A percentile compares a stretch with the other conserved stretches of the same genome.
These are phyloP conservation scores for Fragum whitleyi DNA, from an alignment of 2,888 invertebrate species.

Conservation along the genomic window DNA sequence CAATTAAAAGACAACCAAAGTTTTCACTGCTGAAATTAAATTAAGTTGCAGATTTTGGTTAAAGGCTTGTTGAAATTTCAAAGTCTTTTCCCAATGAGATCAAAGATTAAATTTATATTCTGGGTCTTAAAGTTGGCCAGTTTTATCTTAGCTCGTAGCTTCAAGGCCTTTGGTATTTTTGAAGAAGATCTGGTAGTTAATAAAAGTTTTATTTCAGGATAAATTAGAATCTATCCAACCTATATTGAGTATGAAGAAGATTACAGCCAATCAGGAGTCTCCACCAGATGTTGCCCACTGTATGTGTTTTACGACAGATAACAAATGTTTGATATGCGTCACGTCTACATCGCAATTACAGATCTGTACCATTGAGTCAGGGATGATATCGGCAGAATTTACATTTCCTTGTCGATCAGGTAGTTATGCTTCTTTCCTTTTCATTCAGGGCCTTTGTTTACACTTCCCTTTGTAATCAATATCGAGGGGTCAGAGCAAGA, in stretches of 20 bases:
- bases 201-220: constrained; percentile 36
- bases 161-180: too few relatives aligned
- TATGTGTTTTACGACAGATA: constrained; percentile 73
- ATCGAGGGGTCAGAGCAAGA: too few relatives aligned
- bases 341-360: constrained; percentile 73
- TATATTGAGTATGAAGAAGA: constrained; percentile 47
- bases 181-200: too few relatives aligned
- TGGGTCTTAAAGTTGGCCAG: too few relatives aligned
- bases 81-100: too few relatives aligned
- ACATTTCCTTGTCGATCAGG: constrained; percentile 62
- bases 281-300: constrained; percentile 72
- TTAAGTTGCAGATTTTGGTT: too few relatives aligned
- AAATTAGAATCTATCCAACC: constrained; percentile 59
- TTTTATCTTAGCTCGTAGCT: too few relatives aligned
- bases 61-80: too few relatives aligned
- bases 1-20: too few relatives aligned
- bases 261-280: constrained; percentile 16
- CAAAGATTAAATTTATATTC: too few relatives aligned
- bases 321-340: constrained; percentile 68
- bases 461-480: too few relatives aligned
- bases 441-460: not conserved
- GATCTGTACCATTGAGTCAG: constrained; percentile 63
- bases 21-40: too few relatives aligned
- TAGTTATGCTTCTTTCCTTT: constrained; percentile 12
- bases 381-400: constrained; percentile 51